A percentile compares a stretch with the other conserved stretches of the same genome.
These are phyloP conservation scores for Cryptotermes secundus DNA, from an alignment of 1,140 invertebrate species.

Conservation along the genomic window DNA sequence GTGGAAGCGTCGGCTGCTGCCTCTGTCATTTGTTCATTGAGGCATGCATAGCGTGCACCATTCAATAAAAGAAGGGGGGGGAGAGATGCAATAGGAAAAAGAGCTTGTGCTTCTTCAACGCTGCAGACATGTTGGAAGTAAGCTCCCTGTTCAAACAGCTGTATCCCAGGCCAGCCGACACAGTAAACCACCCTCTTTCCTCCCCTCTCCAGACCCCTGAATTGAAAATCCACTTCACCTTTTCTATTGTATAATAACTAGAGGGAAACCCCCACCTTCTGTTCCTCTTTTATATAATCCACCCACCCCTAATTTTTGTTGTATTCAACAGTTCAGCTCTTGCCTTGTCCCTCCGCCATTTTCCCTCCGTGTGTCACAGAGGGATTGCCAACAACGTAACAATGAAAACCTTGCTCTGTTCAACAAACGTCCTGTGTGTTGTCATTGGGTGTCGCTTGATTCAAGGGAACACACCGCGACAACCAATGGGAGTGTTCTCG, in stretches of 20 bases:
- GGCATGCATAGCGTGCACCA: background rate
- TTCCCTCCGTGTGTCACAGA: background rate
- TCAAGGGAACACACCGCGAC: background rate
- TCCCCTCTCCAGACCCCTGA: background rate
- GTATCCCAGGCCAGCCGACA: background rate
- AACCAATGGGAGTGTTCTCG: background rate
- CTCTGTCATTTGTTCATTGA: constrained; percentile 11
- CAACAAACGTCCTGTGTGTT: background rate
- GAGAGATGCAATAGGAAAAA: background rate
- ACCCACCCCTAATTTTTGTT: constrained; percentile 14
- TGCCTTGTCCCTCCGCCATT: background rate
- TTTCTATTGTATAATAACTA: constrained; percentile 14
- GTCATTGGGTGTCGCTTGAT: background rate
- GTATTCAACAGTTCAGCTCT: constrained; percentile 6
- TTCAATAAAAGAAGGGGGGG: background rate
- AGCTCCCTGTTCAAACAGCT: constrained; percentile 17
- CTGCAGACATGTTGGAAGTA: constrained; percentile 2
- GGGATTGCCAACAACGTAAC: background rate
- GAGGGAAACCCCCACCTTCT: background rate
- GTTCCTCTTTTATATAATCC: constrained; percentile 17
- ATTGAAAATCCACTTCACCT: constrained; percentile 16
- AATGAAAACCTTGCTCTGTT: background rate
- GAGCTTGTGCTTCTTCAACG: background rate
- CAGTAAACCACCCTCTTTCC: background rate
- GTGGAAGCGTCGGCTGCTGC: background rate